Evolutionary conservation across 2,888 invertebrate species (phyloP).

Genomic region (Patella pellucida): DNA sequence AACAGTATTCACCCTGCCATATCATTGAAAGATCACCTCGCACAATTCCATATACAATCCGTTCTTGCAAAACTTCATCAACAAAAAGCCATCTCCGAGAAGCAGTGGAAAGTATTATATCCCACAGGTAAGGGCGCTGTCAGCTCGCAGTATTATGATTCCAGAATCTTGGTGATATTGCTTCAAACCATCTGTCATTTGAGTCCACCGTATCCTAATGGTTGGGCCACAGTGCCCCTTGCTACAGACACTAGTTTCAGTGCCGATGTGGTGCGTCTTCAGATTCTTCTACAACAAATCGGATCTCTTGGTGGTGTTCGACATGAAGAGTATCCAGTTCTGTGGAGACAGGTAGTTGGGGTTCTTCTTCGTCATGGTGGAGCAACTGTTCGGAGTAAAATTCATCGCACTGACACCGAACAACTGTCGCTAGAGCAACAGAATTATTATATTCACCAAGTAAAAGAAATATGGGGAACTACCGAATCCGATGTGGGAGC

Average conservation of each 20-base stretch:
- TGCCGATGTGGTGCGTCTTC: constrained; percentile 61
- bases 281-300: constrained; percentile 46
- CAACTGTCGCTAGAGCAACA: constrained; percentile 44
- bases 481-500: constrained; percentile 8
- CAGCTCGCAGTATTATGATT: constrained; percentile 55
- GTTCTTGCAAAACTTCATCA: constrained; percentile 45
- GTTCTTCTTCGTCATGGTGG: constrained; percentile 54
- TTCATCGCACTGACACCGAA: constrained; percentile 53
- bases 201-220: constrained; percentile 64
- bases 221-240: constrained; percentile 59
- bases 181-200: constrained; percentile 63
- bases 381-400: constrained; percentile 48
- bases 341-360: constrained; percentile 45
- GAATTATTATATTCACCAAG: constrained; percentile 45
- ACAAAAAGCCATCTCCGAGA: constrained; percentile 45
- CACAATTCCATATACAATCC: constrained; percentile 50
- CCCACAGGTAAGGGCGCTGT: constrained; percentile 48
- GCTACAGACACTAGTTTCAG: constrained; percentile 56
- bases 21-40: constrained; percentile 50
- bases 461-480: constrained; percentile 38
- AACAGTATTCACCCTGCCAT: constrained; percentile 59
- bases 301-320: constrained; percentile 28
- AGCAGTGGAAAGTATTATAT: constrained; percentile 54
- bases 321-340: constrained; percentile 34
- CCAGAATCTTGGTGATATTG: constrained; percentile 50